Evolutionary conservation across 2,113 vertebrate genomes (phyloP).

Genomic region (Ailurus styani): DNA sequence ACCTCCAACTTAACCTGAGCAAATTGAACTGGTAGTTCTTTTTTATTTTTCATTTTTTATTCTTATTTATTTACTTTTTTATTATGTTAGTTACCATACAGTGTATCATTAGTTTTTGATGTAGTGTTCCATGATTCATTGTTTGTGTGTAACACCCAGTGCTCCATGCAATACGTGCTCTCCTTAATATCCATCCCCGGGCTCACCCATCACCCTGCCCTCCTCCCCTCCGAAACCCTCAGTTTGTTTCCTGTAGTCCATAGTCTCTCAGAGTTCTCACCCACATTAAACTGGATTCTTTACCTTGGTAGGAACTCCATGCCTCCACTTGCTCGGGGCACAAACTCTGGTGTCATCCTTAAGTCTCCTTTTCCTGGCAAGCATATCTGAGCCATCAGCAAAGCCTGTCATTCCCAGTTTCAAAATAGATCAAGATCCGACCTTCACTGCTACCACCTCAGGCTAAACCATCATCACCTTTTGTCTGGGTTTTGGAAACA

Average conservation of each 20-base stretch:
- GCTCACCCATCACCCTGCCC: too few relatives aligned
- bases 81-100: too few relatives aligned
- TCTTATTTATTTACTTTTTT: too few relatives aligned
- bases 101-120: too few relatives aligned
- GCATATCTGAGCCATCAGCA: neutral
- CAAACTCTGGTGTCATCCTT: neutral
- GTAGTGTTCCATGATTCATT: too few relatives aligned
- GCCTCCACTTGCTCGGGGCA: neutral
- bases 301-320: neutral
- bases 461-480: neutral
- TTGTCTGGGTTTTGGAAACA: neutral
- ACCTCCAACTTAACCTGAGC: neutral
- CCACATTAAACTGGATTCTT: neutral
- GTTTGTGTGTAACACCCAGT: too few relatives aligned
- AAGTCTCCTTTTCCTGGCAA: neutral
- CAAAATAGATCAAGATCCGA: neutral
- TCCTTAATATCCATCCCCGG: too few relatives aligned
- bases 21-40: neutral
- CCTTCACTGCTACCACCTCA: neutral
- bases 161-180: too few relatives aligned
- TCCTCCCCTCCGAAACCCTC: too few relatives aligned
- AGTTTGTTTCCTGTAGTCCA: too few relatives aligned
- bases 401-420: neutral
- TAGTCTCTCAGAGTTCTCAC: neutral
- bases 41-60: too few relatives aligned